phyloP scores from a whole-genome alignment of 2,797 vertebrate species.

The Notamacropus eugenii region DNA sequence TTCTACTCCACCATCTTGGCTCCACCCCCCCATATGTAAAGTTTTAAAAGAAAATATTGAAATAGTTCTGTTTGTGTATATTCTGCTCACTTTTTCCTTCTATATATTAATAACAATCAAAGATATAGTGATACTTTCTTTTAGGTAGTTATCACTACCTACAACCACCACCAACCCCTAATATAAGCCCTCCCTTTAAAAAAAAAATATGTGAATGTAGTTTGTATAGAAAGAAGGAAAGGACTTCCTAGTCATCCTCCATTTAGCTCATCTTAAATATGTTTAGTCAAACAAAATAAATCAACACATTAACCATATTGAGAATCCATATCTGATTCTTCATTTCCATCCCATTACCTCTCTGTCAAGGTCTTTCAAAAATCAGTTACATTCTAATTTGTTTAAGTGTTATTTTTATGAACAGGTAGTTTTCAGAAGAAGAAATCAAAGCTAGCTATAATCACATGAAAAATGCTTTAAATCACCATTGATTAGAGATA shows the following conservation, averaged over 20 bases:
- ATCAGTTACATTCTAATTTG: not conserved
- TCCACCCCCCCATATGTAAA: not conserved
- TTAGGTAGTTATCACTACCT: not conserved
- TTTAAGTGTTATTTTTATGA: not conserved
- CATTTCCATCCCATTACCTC: not conserved
- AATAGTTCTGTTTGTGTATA: not conserved
- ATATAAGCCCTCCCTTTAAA: not conserved
- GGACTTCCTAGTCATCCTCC: not conserved
- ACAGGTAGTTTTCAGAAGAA: not conserved
- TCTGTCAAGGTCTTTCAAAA: not conserved
- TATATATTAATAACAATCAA: not conserved
- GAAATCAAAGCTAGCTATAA: not conserved
- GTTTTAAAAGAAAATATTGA: not conserved
- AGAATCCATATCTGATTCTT: not conserved
- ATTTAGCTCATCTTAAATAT: not conserved
- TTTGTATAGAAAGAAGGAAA: not conserved
- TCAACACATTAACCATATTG: not conserved
- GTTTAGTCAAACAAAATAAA: not conserved
- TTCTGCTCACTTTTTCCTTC: not conserved
- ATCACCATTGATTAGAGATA: not conserved
- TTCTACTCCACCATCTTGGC: too few species aligned
- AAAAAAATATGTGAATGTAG: not conserved
- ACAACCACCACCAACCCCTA: not conserved
- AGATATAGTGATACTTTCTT: not conserved
- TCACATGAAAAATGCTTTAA: not conserved